These are phyloP conservation scores for Gerris buenoi DNA, from an alignment of 1,140 invertebrate genomes.

Conservation along the genomic window DNA sequence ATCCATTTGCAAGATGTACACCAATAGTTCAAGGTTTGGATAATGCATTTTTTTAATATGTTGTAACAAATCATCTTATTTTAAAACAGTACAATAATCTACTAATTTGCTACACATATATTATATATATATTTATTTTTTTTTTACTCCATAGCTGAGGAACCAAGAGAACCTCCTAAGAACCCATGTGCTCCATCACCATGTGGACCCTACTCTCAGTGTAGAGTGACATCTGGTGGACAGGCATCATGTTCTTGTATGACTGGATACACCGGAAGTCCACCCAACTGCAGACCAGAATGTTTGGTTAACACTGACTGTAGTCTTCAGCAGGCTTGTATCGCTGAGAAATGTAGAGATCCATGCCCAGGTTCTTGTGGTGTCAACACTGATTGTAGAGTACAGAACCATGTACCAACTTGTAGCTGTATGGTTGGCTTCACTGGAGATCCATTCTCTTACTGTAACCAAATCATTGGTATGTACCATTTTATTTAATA, in stretches of 20 bases:
- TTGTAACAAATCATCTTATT: no score
- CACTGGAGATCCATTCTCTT: constrained; percentile 52
- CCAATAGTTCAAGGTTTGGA: constrained; percentile 19
- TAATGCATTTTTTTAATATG: no score
- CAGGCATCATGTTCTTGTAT: constrained; percentile 37
- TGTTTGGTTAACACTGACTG: constrained; percentile 48
- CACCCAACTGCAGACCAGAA: constrained; percentile 46
- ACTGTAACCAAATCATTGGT: constrained; percentile 14
- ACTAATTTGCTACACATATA: no score
- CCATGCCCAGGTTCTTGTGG: constrained; percentile 58
- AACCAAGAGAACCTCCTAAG: constrained; percentile 5
- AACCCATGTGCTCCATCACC: constrained; percentile 39
- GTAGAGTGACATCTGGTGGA: constrained; percentile 34
- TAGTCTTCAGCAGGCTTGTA: constrained; percentile 46
- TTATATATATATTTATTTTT: no score
- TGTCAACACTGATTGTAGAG: constrained; percentile 46
- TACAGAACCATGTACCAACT: constrained; percentile 53
- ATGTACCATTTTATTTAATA: not conserved
- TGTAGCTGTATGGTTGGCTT: constrained; percentile 50
- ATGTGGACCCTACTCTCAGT: constrained; percentile 57
- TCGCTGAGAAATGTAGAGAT: constrained; percentile 55
- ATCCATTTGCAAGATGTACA: constrained; percentile 30
- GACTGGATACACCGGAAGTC: constrained; percentile 44
- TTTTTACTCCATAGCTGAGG: not conserved
- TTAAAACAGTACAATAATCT: no score